Conservation (phyloP, 2,888 invertebrate genomes). For the Melipona beecheii region DNA sequence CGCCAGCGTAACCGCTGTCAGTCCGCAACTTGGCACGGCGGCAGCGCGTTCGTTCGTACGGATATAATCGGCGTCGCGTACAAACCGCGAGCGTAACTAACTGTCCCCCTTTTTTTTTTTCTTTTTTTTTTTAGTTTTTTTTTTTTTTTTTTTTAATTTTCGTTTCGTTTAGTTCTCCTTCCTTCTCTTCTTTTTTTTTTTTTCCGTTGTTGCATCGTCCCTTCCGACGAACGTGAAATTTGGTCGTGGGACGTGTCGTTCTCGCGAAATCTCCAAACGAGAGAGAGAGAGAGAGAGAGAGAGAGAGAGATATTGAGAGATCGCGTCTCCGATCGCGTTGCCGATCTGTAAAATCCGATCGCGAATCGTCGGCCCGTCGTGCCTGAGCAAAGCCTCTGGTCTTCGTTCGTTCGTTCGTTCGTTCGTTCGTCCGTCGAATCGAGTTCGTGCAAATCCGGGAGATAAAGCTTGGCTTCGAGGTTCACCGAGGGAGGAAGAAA, state of each 20-base stretch:
- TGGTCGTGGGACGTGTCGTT: no score
- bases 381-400: background rate
- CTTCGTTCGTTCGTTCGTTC: background rate
- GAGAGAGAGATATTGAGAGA: background rate
- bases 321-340: background rate
- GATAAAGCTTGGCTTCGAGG: background rate
- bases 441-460: background rate
- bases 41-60: slow-evolving; percentile 57
- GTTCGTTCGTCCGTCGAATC: background rate
- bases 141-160: background rate
- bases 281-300: background rate
- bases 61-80: slow-evolving; percentile 26
- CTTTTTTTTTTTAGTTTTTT: background rate
- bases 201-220: no score
- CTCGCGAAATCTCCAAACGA: background rate
- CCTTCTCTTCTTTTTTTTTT: background rate
- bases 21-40: slow-evolving; percentile 78
- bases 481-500: background rate
- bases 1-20: slow-evolving; percentile 78
- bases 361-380: slow-evolving; percentile 16
- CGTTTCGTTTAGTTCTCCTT: background rate
- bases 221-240: no score
- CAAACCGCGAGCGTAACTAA: background rate
- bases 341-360: slow-evolving; percentile 16
- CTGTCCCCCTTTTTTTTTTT: background rate